A percentile compares a stretch with the other conserved stretches of the same genome.
Conservation (phyloP, 1,140 invertebrate species). For the Bombus fervidus region DNA sequence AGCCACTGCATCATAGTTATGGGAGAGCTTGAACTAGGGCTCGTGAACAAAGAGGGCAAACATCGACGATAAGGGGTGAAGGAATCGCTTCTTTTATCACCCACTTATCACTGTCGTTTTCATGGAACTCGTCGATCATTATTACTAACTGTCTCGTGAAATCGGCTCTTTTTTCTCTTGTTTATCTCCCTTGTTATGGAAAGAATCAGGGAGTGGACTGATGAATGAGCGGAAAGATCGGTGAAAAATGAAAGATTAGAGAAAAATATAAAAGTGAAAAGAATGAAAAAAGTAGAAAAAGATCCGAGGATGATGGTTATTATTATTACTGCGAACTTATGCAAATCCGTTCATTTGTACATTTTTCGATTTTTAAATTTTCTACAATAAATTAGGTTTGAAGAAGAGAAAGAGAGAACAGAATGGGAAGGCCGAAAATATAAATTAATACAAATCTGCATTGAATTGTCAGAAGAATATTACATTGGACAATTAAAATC, state of each 20-base stretch:
- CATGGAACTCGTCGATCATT: conserved; percentile 60
- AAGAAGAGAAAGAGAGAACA: background rate
- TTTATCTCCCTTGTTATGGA: conserved; percentile 32
- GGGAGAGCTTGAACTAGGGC: background rate
- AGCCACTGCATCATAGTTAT: conserved; percentile 13
- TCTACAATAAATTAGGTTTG: background rate
- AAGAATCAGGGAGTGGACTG: too few species aligned
- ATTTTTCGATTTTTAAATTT: too few species aligned
- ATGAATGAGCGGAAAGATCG: background rate
- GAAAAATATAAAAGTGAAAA: too few species aligned
- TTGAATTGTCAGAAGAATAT: background rate
- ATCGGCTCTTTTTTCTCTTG: background rate
- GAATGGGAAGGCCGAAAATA: background rate
- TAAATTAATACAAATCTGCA: background rate
- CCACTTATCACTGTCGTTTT: conserved; percentile 61
- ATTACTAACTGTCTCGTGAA: conserved; percentile 2
- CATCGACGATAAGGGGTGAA: conserved; percentile 5
- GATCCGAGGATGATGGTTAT: too few species aligned
- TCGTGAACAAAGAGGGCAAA: conserved; percentile 45
- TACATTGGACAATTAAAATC: background rate
- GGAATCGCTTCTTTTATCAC: conserved; percentile 43
- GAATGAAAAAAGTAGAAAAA: too few species aligned
- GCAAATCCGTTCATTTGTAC: too few species aligned
- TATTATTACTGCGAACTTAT: too few species aligned
- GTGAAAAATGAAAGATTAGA: background rate